Base-by-base conservation (phyloP, 2,113 vertebrate genomes). In the Ceyx cyanopectus region DNA sequence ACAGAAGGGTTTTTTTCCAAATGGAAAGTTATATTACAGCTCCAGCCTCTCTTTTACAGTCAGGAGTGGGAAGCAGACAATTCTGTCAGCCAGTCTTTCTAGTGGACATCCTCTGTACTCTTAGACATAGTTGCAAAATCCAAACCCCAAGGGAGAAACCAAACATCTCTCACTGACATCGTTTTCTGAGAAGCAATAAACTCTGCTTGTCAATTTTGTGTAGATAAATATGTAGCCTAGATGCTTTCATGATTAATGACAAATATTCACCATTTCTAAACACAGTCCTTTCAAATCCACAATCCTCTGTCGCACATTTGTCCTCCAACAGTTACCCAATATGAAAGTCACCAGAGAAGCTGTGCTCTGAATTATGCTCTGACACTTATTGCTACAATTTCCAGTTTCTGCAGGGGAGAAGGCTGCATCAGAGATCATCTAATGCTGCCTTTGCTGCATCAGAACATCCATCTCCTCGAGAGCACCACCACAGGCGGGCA, bases 361-460 rank as follows among this genome's bases (percentile, higher is more conserved):
- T 63, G 5, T n/a, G 63, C 34, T 85, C 84, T 61, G 65, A 79
- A 61, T 60, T 54, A 6, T 43, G 27, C 48, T 40, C 27, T 74
- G 93, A 46, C 5, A 5, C n/a, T 61, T 57, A 81, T 18, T 53
- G 79, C 34, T 89, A 74, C 20, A 26, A 65, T 75, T 76, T 27
- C 48, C 76, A 87, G 61, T 26, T 50, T 32, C 40, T 79, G 72
- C 30, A 32, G 19, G 43, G 53, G 30, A 79, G 23, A 23, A 78
- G 79, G 54, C 32, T 48, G 63, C 32, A 10, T 0, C 32, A 43
- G 5, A 40, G 46, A 74, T n/a, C 66, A 53, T 7, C 62, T 4
- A 51, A 67, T 0, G 0, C 27, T 2, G 1, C 2, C 54, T 43
- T 6, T 17, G 50, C 45, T 37, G 78, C 0, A 1, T 23, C 27